A percentile compares a stretch with the other conserved stretches of the same genome.
Evolutionary conservation across 2,888 invertebrate species (phyloP).

Genomic region (Volucella zonaria): DNA sequence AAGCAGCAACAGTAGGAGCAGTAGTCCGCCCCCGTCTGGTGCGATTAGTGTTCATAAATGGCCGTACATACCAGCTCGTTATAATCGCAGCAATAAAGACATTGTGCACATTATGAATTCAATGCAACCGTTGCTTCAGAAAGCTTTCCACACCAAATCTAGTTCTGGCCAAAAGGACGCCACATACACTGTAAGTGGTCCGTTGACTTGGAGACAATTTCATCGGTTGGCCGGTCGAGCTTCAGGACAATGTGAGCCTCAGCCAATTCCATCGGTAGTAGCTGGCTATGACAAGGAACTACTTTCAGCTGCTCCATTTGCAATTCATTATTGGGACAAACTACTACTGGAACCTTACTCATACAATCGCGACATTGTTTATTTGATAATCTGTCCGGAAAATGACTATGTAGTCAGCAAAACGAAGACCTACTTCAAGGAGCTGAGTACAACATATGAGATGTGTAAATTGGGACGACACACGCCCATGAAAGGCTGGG

Average conservation of each 20-base stretch:
- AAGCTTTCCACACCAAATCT: slow-evolving; percentile 97
- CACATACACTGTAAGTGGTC: slow-evolving; percentile 95
- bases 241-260: slow-evolving; percentile 97
- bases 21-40: slow-evolving; percentile 68
- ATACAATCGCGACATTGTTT: slow-evolving; percentile 96
- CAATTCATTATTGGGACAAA: slow-evolving; percentile 97
- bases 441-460: slow-evolving; percentile 96
- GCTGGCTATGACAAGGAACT: slow-evolving; percentile 98
- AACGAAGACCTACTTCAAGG: slow-evolving; percentile 94
- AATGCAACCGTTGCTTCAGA: slow-evolving; percentile 95
- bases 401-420: slow-evolving; percentile 91
- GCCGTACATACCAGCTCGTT: slow-evolving; percentile 92
- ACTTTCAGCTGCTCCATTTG: slow-evolving; percentile 96
- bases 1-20: slow-evolving; percentile 74
- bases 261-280: slow-evolving; percentile 96
- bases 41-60: slow-evolving; percentile 89
- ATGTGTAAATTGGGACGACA: slow-evolving; percentile 96
- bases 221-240: slow-evolving; percentile 97
- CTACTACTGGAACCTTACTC: slow-evolving; percentile 98
- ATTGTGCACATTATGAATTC: slow-evolving; percentile 95
- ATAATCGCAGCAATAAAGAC: slow-evolving; percentile 94
- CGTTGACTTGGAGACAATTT: slow-evolving; percentile 99
- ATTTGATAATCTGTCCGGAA: slow-evolving; percentile 96
- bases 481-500: slow-evolving; percentile 92
- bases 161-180: slow-evolving; percentile 96